A percentile compares a stretch with the other conserved stretches of the same genome.
These are phyloP conservation scores for Cyanistes caeruleus DNA, from an alignment of 2,113 vertebrate species.

Conservation along the genomic window DNA sequence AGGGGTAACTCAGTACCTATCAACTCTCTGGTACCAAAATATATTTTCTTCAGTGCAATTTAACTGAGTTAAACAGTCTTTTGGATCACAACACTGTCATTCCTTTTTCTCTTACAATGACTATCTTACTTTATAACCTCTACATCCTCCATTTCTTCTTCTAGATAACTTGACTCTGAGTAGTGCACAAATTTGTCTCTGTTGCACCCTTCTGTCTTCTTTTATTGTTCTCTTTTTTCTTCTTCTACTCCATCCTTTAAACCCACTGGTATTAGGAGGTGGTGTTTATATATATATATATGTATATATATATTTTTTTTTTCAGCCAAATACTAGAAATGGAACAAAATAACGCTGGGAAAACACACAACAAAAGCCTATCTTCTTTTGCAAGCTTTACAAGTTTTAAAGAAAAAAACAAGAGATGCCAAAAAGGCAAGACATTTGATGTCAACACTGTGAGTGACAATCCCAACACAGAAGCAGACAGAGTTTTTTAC, in stretches of 20 bases:
- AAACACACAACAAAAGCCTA: not conserved
- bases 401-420: not conserved
- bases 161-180: accelerated
- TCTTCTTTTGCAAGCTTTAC: not conserved
- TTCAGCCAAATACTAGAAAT: not conserved
- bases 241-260: not conserved
- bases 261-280: not conserved
- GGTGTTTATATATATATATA: no score
- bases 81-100: not conserved
- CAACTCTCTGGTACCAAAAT: not conserved
- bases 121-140: not conserved
- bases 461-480: not conserved
- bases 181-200: not conserved
- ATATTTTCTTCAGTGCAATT: not conserved
- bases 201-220: not conserved
- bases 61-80: not conserved
- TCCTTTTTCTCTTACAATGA: not conserved
- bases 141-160: not conserved
- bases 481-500: not conserved
- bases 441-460: not conserved
- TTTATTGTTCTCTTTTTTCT: not conserved
- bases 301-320: no score
- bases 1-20: not conserved
- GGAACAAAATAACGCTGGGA: not conserved
- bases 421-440: not conserved